These are phyloP conservation scores for Prietella phreatophila DNA, from an alignment of 2,113 vertebrate species.

Conservation along the genomic window DNA sequence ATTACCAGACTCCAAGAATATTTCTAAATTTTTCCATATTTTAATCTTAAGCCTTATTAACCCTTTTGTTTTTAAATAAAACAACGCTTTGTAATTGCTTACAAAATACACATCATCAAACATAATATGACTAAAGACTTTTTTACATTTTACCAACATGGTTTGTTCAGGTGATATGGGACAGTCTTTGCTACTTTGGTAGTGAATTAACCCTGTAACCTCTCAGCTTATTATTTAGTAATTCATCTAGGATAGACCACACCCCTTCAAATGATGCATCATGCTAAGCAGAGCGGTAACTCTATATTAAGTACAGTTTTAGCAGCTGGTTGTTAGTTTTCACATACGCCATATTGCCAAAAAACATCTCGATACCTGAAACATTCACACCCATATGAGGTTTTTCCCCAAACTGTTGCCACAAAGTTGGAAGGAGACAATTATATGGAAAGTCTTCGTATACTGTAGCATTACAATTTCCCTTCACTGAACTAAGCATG, in stretches of 20 bases:
- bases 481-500: not conserved
- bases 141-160: too few relatives aligned
- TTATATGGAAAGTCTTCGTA: not conserved
- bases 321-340: not conserved
- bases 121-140: not conserved
- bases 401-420: too few relatives aligned
- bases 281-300: not conserved
- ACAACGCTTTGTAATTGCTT: not conserved
- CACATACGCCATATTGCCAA: not conserved
- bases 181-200: too few relatives aligned
- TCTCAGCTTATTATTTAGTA: too few relatives aligned
- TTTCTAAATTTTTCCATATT: not conserved
- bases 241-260: not conserved
- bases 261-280: not conserved
- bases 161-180: too few relatives aligned
- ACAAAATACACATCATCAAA: not conserved
- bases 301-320: not conserved
- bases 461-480: not conserved
- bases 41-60: not conserved
- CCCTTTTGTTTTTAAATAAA: not conserved
- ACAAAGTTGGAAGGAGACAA: too few relatives aligned
- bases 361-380: not conserved
- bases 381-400: too few relatives aligned
- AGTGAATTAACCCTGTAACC: too few relatives aligned
- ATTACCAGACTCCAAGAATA: not conserved